These are phyloP conservation scores for Mellivora capensis DNA, from an alignment of 2,113 vertebrate species.

Conservation along the genomic window DNA sequence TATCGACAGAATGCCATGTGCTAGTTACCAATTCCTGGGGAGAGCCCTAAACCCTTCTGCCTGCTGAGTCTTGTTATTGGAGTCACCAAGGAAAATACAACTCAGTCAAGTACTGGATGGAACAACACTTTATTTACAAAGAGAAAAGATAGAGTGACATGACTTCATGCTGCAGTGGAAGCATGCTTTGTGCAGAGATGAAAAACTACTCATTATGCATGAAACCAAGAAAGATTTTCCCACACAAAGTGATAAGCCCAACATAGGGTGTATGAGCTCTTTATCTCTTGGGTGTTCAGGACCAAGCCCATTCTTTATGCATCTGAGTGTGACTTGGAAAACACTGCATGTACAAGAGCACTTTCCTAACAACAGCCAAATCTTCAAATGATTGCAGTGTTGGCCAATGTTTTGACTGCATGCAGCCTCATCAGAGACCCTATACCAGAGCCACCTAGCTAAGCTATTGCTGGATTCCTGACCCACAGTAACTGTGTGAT, in stretches of 20 bases:
- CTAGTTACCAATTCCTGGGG: too few relatives aligned
- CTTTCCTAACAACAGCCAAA: not conserved
- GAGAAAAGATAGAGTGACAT: not conserved
- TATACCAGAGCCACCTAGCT: not conserved
- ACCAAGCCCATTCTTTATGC: fast-evolving
- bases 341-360: not conserved
- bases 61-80: not conserved
- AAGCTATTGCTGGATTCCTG: not conserved
- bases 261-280: not conserved
- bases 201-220: not conserved
- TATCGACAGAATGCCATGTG: not conserved
- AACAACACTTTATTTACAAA: not conserved
- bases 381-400: not conserved
- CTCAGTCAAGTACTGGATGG: not conserved
- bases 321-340: not conserved
- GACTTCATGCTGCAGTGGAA: not conserved
- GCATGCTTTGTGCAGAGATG: not conserved
- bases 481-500: not conserved
- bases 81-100: not conserved
- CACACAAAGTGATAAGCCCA: not conserved
- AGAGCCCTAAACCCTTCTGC: not conserved
- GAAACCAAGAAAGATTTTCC: not conserved
- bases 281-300: not conserved
- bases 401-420: not conserved
- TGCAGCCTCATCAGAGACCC: not conserved